Base-by-base conservation (phyloP, 2,888 invertebrate genomes). In the Malachius bipustulatus region DNA sequence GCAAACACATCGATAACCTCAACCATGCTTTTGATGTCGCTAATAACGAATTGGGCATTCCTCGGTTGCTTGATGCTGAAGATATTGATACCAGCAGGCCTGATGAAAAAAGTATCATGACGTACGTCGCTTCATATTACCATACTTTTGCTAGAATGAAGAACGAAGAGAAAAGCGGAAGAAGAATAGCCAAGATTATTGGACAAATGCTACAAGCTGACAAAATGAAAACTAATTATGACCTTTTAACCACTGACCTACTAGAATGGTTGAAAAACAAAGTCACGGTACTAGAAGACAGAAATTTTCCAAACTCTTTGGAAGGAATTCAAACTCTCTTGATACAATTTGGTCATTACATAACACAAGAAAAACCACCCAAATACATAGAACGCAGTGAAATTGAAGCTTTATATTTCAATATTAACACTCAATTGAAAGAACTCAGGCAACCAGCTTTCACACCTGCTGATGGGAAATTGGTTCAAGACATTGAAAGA, bases 111-210 rank as follows among this genome's bases (percentile, higher is more conserved):
- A 94, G 94, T 16, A 90, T 98, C 58, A 88, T 98, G 70, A 98
- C 97, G 13, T 98, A 98, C 60, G 94, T 98, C 24, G 96, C 97
- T 2, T 91, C 93, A 10, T 97, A 96, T 66, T 98, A 98, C 65
- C 97, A 98, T 67, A 94, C 96, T 37, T 98, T 98, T 69, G 96
- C 97, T 29, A 75, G 94, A 49, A 94, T 97, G 91, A 97, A 96
- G 71, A 93, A 89, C 57, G 97, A 97, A 59, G 87, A 90, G 69
- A 97, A 96, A 61, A 94, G 94, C 49, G 96, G 96, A 16, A 78
- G 90, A 52, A 75, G 97, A 58, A 96, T 98, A 56, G 96, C 94
- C 26, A 98, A 97, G 91, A 94, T 98, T 55, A 83, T 98, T 41
- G 89, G 85, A 4, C 90, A 93, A 65, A 77, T 97, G 71, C 88